phyloP scores from a whole-genome alignment of 2,888 invertebrate species.

The Mesoligia furuncula region DNA sequence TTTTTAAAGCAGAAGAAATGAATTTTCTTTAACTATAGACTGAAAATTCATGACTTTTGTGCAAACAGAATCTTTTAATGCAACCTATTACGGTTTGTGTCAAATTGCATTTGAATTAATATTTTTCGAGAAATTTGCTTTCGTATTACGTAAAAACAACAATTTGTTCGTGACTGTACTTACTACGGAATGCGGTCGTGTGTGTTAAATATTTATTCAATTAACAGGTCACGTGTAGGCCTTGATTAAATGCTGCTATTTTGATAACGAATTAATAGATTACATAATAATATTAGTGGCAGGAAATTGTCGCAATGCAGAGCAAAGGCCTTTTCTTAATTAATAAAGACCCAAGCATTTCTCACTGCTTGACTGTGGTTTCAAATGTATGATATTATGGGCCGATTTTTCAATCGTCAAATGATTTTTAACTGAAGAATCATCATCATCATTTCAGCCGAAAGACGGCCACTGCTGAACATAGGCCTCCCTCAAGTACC shows the following conservation, averaged over 20 bases:
- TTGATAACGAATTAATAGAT: slow-evolving; percentile 30
- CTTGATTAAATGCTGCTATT: slow-evolving; percentile 40
- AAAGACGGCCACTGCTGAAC: too few species aligned
- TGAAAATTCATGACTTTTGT: background rate
- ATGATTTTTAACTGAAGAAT: background rate
- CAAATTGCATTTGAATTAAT: background rate
- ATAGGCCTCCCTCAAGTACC: too few species aligned
- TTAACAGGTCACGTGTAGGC: slow-evolving; percentile 41
- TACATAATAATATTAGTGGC: slow-evolving; percentile 15
- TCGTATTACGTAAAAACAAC: background rate
- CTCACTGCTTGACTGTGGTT: background rate
- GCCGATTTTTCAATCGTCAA: background rate
- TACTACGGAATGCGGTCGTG: slow-evolving; percentile 10
- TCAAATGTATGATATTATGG: background rate
- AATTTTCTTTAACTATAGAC: background rate
- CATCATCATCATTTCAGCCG: too few species aligned
- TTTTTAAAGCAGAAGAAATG: background rate
- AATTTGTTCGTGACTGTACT: background rate
- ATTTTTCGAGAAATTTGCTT: background rate
- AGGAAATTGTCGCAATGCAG: background rate
- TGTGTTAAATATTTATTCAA: slow-evolving; percentile 46
- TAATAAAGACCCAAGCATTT: background rate
- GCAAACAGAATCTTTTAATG: background rate
- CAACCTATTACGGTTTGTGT: too few species aligned
- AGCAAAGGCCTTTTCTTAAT: background rate